Percentiles rank a stretch among this genome's conserved stretches.
Conservation (phyloP, 2,113 vertebrate genomes). For the Callipepla squamata region DNA sequence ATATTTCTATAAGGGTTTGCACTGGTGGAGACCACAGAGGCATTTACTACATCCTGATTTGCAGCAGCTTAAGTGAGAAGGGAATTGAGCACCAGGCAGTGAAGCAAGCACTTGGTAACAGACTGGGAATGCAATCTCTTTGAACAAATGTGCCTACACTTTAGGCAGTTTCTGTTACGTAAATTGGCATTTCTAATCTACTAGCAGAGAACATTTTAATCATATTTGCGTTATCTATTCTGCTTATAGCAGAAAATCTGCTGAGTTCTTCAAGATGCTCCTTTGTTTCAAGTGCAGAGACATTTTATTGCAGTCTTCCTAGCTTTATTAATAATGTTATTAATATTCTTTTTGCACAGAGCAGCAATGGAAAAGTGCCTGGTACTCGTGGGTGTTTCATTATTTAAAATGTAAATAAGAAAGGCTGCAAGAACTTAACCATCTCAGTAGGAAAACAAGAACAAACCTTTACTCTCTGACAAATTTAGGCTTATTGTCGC, state of each 20-base stretch:
- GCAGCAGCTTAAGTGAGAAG: not conserved
- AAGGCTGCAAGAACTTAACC: constrained; percentile 34
- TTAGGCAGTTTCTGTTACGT: constrained; percentile 21
- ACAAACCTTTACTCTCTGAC: constrained; percentile 23
- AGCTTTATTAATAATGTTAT: constrained; percentile 56
- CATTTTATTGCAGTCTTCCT: constrained; percentile 42
- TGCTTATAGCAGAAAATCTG: constrained; percentile 28
- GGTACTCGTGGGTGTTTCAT: constrained; percentile 41
- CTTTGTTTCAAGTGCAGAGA: constrained; percentile 50
- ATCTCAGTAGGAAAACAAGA: constrained; percentile 35
- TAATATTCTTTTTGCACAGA: constrained; percentile 65
- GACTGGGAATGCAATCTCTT: not conserved
- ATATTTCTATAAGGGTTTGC: not conserved
- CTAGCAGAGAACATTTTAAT: constrained; percentile 35
- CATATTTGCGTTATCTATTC: constrained; percentile 33
- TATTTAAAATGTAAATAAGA: constrained; percentile 75
- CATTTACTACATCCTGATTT: not conserved
- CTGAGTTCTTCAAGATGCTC: constrained; percentile 32
- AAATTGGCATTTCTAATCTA: constrained; percentile 47
- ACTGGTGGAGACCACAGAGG: not conserved
- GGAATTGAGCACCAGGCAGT: not conserved
- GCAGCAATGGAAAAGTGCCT: constrained; percentile 24
- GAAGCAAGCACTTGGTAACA: not conserved
- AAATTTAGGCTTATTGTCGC: not conserved
- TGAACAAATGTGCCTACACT: constrained; percentile 32